Base-by-base conservation (phyloP, 2,888 invertebrate species). In the Dioctria linearis region DNA sequence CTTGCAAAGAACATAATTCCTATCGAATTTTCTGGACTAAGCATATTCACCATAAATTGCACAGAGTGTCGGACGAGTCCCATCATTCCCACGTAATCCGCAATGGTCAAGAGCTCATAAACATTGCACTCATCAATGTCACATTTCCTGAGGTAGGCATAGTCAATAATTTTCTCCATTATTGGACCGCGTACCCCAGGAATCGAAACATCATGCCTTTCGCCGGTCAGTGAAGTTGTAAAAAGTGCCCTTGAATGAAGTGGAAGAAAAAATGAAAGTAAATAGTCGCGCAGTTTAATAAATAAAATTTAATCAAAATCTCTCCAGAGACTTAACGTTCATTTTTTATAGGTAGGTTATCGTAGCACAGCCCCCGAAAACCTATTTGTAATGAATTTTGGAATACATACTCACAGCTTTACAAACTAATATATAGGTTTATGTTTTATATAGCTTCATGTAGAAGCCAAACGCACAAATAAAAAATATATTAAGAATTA, bases 41-140 rank as follows among this genome's bases (percentile, higher is more conserved):
- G 90, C 80, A 93, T 92, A 61, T 89, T 89, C 79, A 92, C 91
- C 13, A 98, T 91, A 86, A 93, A 96, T 67, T 94, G 92, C 85
- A 94, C 95, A 88, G 97, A 97, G 37, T 94, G 91, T 83, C 94
- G 93, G 75, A 96, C 91, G 65, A 97, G 93, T 0, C 96, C 96
- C 66, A 94, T 90, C 84, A 97, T 94, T 85, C 95, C 94, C 79
- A 98, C 92, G 87, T 96, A 97, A 90, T 98, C 97, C 3, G 97
- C 96, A 0, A 95, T 94, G 84, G 95, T 93, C 59, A 97, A 91
- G 11, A 98, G 90, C 85, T 94, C 92, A 85, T 94, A 94, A 0
- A 97, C 96, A 86, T 96, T 97, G 49, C 93, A 92, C 54, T 93
- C 92, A 80, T 91, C 93, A 40, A 98, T 92, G 81, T 93, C 92